These are phyloP conservation scores for Syngnathus acus DNA, from an alignment of 2,797 vertebrate species.

Conservation along the genomic window DNA sequence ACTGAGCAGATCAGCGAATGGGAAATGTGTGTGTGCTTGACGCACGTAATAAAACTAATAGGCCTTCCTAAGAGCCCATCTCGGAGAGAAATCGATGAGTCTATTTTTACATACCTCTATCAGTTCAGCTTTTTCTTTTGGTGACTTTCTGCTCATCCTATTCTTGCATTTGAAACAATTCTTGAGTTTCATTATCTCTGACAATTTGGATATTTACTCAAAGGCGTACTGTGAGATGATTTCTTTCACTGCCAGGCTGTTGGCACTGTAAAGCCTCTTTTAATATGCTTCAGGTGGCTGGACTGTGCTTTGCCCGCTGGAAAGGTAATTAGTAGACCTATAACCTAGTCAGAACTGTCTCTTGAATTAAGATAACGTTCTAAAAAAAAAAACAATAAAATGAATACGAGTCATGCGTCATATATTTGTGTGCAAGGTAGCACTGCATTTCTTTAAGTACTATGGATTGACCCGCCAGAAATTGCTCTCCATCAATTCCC, in stretches of 20 bases:
- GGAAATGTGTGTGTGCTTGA: neutral
- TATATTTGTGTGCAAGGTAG: neutral
- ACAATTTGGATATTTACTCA: neutral
- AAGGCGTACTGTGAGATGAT: neutral
- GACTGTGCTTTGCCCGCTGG: slow-evolving; percentile 4
- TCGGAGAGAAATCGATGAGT: slow-evolving; percentile 51
- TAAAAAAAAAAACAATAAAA: neutral
- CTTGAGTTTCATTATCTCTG: neutral
- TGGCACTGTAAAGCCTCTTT: neutral
- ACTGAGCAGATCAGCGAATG: slow-evolving; percentile 27
- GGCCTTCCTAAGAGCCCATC: slow-evolving; percentile 69
- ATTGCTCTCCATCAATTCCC: neutral
- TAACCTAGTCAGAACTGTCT: slow-evolving; percentile 9
- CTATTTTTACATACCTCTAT: slow-evolving; percentile 22
- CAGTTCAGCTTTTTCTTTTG: slow-evolving; percentile 32
- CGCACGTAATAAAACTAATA: slow-evolving; percentile 61
- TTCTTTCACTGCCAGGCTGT: neutral
- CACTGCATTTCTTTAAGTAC: neutral
- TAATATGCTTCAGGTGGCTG: neutral
- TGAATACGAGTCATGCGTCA: neutral
- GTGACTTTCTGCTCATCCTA: neutral
- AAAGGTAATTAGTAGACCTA: slow-evolving; percentile 17
- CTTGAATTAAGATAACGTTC: slow-evolving; percentile 5
- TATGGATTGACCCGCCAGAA: neutral
- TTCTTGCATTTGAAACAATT: neutral